Percentiles rank a stretch among this genome's conserved stretches.
Conservation (phyloP, 2,888 invertebrate species). For the Drosophila leonis region DNA sequence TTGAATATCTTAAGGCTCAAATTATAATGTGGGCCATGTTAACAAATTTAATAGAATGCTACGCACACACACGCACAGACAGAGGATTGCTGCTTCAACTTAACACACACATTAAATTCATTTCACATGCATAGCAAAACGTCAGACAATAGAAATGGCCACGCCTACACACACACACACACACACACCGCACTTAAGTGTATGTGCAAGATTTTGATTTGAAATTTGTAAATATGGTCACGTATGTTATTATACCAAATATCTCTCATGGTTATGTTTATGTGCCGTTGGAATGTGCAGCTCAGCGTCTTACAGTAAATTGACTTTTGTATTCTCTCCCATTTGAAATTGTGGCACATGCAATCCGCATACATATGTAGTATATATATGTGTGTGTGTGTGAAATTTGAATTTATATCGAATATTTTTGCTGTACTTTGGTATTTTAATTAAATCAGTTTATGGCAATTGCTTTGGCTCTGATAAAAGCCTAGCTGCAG, state of each 20-base stretch:
- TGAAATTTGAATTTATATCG: conserved; percentile 78
- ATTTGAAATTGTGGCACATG: conserved; percentile 62
- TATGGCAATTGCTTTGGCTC: conserved; percentile 54
- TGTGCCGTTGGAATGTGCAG: conserved; percentile 40
- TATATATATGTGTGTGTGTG: background rate
- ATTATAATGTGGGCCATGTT: conserved; percentile 66
- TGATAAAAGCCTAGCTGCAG: conserved; percentile 34
- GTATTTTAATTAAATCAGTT: conserved; percentile 71
- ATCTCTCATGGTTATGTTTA: conserved; percentile 78
- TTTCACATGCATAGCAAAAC: conserved; percentile 69
- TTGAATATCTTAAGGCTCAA: conserved; percentile 53
- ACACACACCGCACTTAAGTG: conserved; percentile 14
- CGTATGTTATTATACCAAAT: conserved; percentile 80
- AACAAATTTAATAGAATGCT: conserved; percentile 66
- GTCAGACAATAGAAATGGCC: conserved; percentile 52
- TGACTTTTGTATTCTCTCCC: conserved; percentile 73
- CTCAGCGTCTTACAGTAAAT: conserved; percentile 66
- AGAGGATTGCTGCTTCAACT: background rate
- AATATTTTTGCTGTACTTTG: conserved; percentile 48
- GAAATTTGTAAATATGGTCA: conserved; percentile 80
- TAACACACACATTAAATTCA: conserved; percentile 51
- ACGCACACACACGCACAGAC: conserved; percentile 31
- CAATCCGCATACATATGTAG: conserved; percentile 17
- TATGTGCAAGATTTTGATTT: conserved; percentile 68
- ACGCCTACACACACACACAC: conserved; percentile 13